Evolutionary conservation across 2,888 invertebrate genomes (phyloP), one percentile per base, ranked within the genome.

Genomic region (Fragum sueziense): DNA sequence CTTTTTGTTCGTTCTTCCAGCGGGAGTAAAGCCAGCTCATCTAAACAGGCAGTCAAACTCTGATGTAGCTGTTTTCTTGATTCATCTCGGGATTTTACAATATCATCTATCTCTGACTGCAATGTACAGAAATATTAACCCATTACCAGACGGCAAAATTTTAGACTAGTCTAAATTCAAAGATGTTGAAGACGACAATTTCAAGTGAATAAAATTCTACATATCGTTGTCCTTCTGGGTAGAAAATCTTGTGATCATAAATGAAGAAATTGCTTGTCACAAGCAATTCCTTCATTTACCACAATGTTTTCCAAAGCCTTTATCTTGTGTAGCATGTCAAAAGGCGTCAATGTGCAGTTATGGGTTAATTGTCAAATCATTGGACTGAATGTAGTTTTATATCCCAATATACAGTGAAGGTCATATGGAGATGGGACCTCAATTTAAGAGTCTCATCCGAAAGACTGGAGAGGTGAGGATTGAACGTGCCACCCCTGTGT

Each of bases 1-100:
- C 82, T 76, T 22, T 87, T 72, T 22, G 79, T 78, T 69, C 90
- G 80, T 25, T 84, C 78, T 41, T 87, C 85, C 0, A 90, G 62
- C 14, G 90, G 89, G 47, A 90, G 79, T 11, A 79, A 80, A n/a
- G 81, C 79, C 47, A 90, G 57, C 59, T 90, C 89, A 7, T 80
- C 80, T 0, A 91, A 70, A 77, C 87, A 89, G 4, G 62, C 77
- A 33, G 71, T 82, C 62, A 90, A 80, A 59, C 86, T 88, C 7
- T 76, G 70, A 77, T 88, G 75, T 33, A 89, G 80, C 7, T 87
- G 85, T 61, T 74, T 70, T n/a, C 89, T 75, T 1, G 87, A 76
- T 11, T 73, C 69, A 72, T 91, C 86, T 74, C 90, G 76, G 0
- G 83, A 70, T 20, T 76, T 82, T 9, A 90, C 80, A 76, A 89